Evolutionary conservation across 2,888 invertebrate species (phyloP).

Genomic region (Luperina testacea): DNA sequence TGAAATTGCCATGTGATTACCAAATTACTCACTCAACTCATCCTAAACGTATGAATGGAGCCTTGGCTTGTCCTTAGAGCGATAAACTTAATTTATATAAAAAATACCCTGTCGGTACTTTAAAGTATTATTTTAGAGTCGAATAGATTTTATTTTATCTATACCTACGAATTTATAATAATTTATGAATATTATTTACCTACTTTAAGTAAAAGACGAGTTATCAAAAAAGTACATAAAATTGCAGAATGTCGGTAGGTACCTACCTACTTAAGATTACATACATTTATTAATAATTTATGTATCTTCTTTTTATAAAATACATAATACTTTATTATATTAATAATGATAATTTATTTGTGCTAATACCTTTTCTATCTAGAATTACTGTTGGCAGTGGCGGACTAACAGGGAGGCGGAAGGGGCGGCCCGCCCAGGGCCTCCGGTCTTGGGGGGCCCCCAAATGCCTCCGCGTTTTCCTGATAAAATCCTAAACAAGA

Average conservation of each 20-base stretch:
- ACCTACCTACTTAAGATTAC: slow-evolving; percentile 10
- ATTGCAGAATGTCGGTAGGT: slow-evolving; percentile 36
- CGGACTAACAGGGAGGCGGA: too few species aligned
- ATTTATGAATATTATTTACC: slow-evolving; percentile 28
- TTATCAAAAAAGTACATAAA: slow-evolving; percentile 27
- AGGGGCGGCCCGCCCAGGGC: too few species aligned
- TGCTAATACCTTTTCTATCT: slow-evolving; percentile 26
- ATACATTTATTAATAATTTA: slow-evolving; percentile 36
- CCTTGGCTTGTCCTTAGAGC: not conserved
- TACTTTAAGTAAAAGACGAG: slow-evolving; percentile 10
- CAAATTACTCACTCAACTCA: not conserved
- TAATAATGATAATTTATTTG: slow-evolving; percentile 45
- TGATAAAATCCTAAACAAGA: too few species aligned
- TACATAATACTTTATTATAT: slow-evolving; percentile 48
- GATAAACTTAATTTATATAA: not conserved
- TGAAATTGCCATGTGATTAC: not conserved
- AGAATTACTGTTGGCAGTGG: slow-evolving; percentile 25
- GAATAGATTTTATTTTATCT: slow-evolving; percentile 28
- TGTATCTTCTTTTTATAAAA: slow-evolving; percentile 50
- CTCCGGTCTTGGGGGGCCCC: too few species aligned
- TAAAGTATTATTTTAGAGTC: slow-evolving; percentile 43
- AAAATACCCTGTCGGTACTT: slow-evolving; percentile 10
- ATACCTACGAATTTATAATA: slow-evolving; percentile 26
- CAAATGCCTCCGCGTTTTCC: too few species aligned
- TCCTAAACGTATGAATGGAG: not conserved